A percentile compares a stretch with the other conserved stretches of the same genome.
Evolutionary conservation across 2,113 vertebrate genomes (phyloP).

Genomic region (Regulus satrapa): DNA sequence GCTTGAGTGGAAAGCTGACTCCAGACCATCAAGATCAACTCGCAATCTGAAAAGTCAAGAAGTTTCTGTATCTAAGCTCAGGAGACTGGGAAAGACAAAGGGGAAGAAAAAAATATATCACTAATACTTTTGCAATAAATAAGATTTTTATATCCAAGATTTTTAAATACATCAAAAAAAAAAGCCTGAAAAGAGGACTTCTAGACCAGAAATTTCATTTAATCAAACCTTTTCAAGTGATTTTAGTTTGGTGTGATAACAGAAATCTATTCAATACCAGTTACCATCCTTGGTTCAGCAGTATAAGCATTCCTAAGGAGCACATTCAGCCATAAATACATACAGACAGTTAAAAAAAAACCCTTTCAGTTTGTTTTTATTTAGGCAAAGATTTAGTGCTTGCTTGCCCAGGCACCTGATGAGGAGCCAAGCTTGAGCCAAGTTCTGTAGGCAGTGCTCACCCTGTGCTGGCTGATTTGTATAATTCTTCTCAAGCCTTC

Average conservation of each 20-base stretch:
- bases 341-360: background rate
- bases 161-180: background rate
- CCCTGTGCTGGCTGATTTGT: background rate
- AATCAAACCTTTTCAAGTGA: background rate
- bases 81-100: background rate
- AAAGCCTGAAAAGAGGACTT: background rate
- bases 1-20: background rate
- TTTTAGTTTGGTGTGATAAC: background rate
- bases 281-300: background rate
- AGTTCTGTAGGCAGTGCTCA: background rate
- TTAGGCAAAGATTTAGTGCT: background rate
- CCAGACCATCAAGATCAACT: background rate
- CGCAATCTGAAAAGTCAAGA: background rate
- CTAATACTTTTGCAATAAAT: background rate
- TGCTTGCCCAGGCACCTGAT: background rate
- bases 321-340: background rate
- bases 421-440: fast-evolving
- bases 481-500: background rate
- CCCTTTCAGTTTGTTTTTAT: background rate
- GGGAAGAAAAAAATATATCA: background rate
- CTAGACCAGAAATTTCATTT: background rate
- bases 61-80: background rate
- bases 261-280: background rate
- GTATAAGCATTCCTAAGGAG: background rate
- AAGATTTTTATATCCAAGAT: background rate